phyloP scores from a whole-genome alignment of 2,113 vertebrate genomes.

The Pollimyrus isidori region DNA sequence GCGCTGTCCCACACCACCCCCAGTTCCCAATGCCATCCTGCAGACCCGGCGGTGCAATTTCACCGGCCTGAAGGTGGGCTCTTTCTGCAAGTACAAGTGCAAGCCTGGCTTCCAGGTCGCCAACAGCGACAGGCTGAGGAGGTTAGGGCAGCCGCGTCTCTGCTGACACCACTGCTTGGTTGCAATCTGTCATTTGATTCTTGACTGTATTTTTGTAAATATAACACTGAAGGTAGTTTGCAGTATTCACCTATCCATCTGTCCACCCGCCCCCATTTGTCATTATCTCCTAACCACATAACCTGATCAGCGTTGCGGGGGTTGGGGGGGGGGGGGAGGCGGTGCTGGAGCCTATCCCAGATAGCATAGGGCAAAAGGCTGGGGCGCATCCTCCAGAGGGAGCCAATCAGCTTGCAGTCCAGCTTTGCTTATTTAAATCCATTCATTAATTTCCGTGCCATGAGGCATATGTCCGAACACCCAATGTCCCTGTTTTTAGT shows the following conservation, averaged over 20 bases:
- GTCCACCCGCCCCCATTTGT: not conserved
- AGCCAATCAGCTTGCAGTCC: not conserved
- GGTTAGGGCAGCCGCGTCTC: constrained; percentile 57
- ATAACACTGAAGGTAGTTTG: not conserved
- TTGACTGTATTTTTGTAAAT: not conserved
- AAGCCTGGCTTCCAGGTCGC: constrained; percentile 83
- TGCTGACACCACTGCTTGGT: no score
- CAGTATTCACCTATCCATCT: not conserved
- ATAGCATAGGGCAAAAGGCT: not conserved
- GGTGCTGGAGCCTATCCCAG: not conserved
- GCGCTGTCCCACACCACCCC: constrained; percentile 79
- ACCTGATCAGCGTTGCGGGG: not conserved
- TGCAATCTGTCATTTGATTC: not conserved
- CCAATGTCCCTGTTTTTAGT: not conserved
- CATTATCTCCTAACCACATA: not conserved
- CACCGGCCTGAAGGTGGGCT: constrained; percentile 88
- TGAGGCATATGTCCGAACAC: not conserved
- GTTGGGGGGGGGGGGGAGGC: not conserved
- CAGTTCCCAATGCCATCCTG: constrained; percentile 77
- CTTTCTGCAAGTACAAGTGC: constrained; percentile 96
- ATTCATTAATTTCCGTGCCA: not conserved
- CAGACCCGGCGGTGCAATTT: constrained; percentile 82
- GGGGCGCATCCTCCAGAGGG: not conserved
- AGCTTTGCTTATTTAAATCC: not conserved
- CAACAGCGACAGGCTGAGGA: constrained; percentile 71